A percentile compares a stretch with the other conserved stretches of the same genome.
phyloP scores from a whole-genome alignment of 2,113 vertebrate genomes.

The Fregetta grallaria region DNA sequence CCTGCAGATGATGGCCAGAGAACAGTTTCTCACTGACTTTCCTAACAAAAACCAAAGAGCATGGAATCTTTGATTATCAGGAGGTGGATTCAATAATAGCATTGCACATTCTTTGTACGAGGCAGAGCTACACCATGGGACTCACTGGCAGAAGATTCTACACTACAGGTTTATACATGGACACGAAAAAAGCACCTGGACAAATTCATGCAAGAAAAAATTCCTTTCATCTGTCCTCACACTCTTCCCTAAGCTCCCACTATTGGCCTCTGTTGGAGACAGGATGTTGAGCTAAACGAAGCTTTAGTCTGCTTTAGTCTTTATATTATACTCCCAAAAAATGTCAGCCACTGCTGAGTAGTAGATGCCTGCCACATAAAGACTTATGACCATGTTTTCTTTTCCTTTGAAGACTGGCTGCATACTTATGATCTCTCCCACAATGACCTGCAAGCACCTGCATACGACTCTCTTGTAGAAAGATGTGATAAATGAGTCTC shows the following conservation, averaged over 20 bases:
- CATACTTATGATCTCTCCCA: constrained; percentile 45
- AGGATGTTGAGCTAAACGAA: neutral
- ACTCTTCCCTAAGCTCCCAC: neutral
- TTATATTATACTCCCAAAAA: neutral
- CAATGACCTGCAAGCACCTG: constrained; percentile 59
- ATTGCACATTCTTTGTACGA: neutral
- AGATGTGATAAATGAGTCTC: constrained; percentile 60
- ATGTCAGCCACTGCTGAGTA: neutral
- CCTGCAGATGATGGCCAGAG: neutral
- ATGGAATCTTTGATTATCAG: neutral
- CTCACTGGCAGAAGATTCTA: neutral
- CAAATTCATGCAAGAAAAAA: neutral
- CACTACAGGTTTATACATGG: neutral
- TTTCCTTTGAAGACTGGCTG: constrained; percentile 46
- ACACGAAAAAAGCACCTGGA: neutral
- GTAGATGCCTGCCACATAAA: neutral
- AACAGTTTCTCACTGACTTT: neutral
- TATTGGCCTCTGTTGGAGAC: neutral
- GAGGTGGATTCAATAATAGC: neutral
- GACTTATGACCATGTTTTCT: neutral
- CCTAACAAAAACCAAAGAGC: neutral
- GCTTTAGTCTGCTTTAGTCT: neutral
- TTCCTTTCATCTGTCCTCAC: neutral
- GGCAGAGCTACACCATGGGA: accelerated
- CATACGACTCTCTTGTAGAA: constrained; percentile 22